A percentile compares a stretch with the other conserved stretches of the same genome.
phyloP scores from a whole-genome alignment of 2,113 vertebrate species.

The Raja brachyura region DNA sequence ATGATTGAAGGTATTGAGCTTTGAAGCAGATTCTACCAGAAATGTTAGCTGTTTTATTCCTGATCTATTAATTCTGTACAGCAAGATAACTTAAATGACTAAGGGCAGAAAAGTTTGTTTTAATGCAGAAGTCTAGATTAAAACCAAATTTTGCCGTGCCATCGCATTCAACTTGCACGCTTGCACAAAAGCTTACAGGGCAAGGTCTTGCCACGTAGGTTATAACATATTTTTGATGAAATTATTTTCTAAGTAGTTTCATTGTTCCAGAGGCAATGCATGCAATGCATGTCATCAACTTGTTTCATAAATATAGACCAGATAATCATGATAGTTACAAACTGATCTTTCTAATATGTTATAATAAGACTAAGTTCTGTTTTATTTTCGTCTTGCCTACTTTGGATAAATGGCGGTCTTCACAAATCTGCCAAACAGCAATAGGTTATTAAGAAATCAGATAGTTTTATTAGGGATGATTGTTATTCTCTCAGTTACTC shows the following conservation, averaged over 20 bases:
- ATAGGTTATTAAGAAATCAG: background rate
- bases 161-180: background rate
- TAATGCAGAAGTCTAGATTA: background rate
- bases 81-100: background rate
- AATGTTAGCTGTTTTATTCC: background rate
- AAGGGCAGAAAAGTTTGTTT: background rate
- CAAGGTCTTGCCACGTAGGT: background rate
- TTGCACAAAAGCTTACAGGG: slow-evolving; percentile 11
- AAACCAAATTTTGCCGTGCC: background rate
- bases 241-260: background rate
- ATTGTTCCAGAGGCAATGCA: background rate
- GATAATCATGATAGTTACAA: background rate
- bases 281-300: background rate
- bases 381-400: background rate
- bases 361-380: background rate
- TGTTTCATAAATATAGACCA: background rate
- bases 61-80: background rate
- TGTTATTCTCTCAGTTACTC: background rate
- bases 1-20: background rate
- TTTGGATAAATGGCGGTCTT: background rate
- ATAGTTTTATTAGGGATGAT: background rate
- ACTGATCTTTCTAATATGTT: slow-evolving; percentile 21
- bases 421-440: background rate
- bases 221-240: background rate
- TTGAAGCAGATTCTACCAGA: slow-evolving; percentile 4